Evolutionary conservation across 2,797 vertebrate genomes (phyloP).

Genomic region (Cephalopachus bancanus): DNA sequence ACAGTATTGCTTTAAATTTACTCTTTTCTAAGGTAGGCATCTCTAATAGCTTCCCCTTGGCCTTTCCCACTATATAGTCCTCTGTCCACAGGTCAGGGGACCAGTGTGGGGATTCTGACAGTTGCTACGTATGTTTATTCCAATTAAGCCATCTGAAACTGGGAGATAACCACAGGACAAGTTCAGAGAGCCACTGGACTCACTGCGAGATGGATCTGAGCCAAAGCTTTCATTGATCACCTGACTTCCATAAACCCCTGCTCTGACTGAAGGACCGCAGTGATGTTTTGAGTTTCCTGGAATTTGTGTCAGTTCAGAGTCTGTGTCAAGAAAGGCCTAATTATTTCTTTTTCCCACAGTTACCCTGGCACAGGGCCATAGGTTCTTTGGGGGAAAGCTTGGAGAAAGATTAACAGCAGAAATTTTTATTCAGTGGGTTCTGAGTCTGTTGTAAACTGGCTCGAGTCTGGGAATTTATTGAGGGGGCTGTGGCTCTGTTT

Average conservation of each 20-base stretch:
- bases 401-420: not conserved
- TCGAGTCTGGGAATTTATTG: not conserved
- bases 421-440: not conserved
- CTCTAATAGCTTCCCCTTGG: not conserved
- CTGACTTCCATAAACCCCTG: not conserved
- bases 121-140: not conserved
- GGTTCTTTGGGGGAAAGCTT: not conserved
- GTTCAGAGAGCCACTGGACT: not conserved
- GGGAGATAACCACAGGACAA: not conserved
- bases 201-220: not conserved
- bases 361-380: not conserved
- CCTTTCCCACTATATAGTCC: not conserved
- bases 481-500: not conserved
- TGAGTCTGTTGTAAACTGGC: not conserved
- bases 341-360: not conserved
- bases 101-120: not conserved
- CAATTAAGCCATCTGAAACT: not conserved
- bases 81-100: not conserved
- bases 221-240: not conserved
- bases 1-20: not conserved
- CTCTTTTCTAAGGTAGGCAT: not conserved
- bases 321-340: not conserved
- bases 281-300: not conserved
- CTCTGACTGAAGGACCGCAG: not conserved
- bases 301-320: not conserved